phyloP scores from a whole-genome alignment of 2,113 vertebrate genomes.

The Salvator merianae region DNA sequence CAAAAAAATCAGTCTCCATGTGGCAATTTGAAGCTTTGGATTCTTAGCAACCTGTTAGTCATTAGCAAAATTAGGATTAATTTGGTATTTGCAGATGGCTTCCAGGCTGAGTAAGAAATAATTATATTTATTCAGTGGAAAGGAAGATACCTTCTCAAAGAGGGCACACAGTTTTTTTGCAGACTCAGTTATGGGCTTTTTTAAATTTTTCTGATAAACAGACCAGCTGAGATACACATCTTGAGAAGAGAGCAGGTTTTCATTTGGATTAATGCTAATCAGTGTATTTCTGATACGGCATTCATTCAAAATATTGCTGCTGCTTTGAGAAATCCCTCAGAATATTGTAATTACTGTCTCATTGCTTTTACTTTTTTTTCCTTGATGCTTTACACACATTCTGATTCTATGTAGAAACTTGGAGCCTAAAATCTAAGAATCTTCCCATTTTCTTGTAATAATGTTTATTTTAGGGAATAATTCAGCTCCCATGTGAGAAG shows the following conservation, averaged over 20 bases:
- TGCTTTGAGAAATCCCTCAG: not conserved
- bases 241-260: not conserved
- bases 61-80: conserved; percentile 59
- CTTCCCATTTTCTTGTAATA: not conserved
- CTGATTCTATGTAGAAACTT: conserved; percentile 20
- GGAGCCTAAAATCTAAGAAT: conserved; percentile 17
- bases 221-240: not conserved
- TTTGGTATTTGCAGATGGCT: conserved; percentile 55
- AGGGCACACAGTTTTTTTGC: not conserved
- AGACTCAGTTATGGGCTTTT: not conserved
- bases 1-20: conserved; percentile 31
- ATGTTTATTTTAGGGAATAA: conserved; percentile 43
- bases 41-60: conserved; percentile 41
- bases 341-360: not conserved
- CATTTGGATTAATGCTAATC: not conserved
- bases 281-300: not conserved
- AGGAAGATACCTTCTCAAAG: conserved; percentile 34
- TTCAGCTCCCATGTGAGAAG: conserved; percentile 15
- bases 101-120: conserved; percentile 53
- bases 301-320: not conserved
- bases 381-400: not conserved
- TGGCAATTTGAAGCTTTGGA: conserved; percentile 31
- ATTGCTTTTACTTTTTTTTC: not conserved
- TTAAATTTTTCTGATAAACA: too few relatives aligned
- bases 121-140: conserved; percentile 50